Base-by-base conservation (phyloP, 2,113 vertebrate genomes). In the Larimichthys crocea region DNA sequence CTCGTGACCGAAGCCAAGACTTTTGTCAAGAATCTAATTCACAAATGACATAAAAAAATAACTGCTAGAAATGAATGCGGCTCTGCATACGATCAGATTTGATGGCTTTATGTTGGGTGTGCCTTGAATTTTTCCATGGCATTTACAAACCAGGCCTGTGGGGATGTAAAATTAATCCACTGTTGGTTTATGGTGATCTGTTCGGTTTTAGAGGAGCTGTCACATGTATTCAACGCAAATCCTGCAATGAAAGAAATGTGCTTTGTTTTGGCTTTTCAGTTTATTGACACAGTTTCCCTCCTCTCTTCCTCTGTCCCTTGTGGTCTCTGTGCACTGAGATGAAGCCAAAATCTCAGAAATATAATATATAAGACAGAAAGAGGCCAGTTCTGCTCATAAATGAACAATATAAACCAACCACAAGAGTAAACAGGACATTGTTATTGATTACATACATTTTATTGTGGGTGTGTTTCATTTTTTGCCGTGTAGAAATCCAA, bases 131-230 rank as follows among this genome's bases (percentile, higher is more conserved):
- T 59, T 17, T 50, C 61, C 76, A 44, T 2, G 14, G 16, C 46
- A 49, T 70, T 57, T 63, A 24, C 10, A 74, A 52, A 48, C 1
- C 26, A 35, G 52, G 71, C 73, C 68, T 69, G 61, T 12, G 1
- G 82, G 68, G 70, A 80, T 74, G 31, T 60, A 10, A 53, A 74
- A 66, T 55, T 0, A 79, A 73, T 74, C 81, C 63, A 20, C 44
- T 65, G 44, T 65, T 59, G 50, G 35, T 73, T 69, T 64, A 52
- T n/a, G 0, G 46, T 19, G 48, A 73, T 86, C 40, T 44, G 53
- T 40, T 81, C 2, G 20, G 31, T 77, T 74, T 19, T 0, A 3
- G 68, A 74, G 46, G 73, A 55, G 42, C 79, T 49, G 75, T 67
- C 53, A 70, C 69, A 53, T 24, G 46, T 22, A 14, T 62, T 61